A percentile compares a stretch with the other conserved stretches of the same genome.
These are phyloP conservation scores for Theocolax elegans DNA, from an alignment of 1,140 invertebrate genomes.

Conservation along the genomic window DNA sequence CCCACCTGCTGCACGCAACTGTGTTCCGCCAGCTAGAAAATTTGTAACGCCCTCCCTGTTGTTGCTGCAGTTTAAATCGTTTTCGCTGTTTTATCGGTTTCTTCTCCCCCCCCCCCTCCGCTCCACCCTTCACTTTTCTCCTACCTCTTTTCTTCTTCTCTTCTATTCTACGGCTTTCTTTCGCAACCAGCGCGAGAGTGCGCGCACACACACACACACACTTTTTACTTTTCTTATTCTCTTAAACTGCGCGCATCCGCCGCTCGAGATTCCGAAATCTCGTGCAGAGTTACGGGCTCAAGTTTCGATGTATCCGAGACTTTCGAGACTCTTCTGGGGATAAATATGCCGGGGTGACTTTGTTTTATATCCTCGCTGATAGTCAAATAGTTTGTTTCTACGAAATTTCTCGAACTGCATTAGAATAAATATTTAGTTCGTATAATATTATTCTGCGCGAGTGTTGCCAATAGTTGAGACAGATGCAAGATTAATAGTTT, in stretches of 20 bases:
- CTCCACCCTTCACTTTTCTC: neutral
- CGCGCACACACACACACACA: too few relatives aligned
- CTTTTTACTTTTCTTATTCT: neutral
- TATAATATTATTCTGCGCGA: too few relatives aligned
- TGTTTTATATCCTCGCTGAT: neutral
- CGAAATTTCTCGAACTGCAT: neutral
- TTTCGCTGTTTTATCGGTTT: conserved; percentile 8
- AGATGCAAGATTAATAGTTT: too few relatives aligned
- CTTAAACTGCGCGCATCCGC: neutral
- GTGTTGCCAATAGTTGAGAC: too few relatives aligned
- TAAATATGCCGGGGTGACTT: neutral
- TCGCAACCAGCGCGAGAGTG: neutral
- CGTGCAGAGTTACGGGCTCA: neutral
- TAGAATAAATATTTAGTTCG: too few relatives aligned
- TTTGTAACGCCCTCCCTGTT: conserved; percentile 37
- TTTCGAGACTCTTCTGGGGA: neutral
- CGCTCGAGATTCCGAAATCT: conserved; percentile 5
- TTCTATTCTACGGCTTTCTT: neutral
- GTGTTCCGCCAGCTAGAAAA: conserved; percentile 44
- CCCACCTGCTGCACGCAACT: conserved; percentile 51
- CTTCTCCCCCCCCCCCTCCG: neutral
- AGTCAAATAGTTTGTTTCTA: neutral
- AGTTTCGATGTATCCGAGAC: conserved; percentile 9
- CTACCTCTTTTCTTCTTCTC: neutral
- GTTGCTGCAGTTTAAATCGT: neutral